Evolutionary conservation across 2,797 vertebrate species (phyloP).

Genomic region (Echiichthys vipera): DNA sequence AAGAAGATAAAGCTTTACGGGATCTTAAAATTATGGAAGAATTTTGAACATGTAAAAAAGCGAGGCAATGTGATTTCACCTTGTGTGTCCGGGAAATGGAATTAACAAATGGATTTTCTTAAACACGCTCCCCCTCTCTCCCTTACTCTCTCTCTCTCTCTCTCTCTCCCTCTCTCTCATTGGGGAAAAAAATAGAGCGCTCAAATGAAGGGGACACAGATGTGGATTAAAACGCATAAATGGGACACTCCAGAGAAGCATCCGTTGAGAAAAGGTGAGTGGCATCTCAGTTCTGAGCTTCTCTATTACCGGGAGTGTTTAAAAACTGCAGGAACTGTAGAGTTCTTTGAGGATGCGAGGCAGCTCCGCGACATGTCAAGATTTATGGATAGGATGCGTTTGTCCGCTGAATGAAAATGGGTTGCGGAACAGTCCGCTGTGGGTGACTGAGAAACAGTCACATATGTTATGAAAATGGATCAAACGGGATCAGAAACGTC

Average conservation of each 20-base stretch:
- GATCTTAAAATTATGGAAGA: constrained; percentile 58
- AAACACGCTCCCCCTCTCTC: constrained; percentile 51
- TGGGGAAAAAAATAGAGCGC: constrained; percentile 66
- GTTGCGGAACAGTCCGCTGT: constrained; percentile 58
- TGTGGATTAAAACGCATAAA: constrained; percentile 81
- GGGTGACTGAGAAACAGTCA: constrained; percentile 31
- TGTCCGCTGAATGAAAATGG: constrained; percentile 51
- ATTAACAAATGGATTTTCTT: constrained; percentile 81
- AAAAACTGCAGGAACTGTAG: constrained; percentile 43
- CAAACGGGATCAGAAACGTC: constrained; percentile 7
- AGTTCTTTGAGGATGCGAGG: constrained; percentile 58
- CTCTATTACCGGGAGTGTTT: constrained; percentile 18
- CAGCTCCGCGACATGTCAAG: constrained; percentile 52
- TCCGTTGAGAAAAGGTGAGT: constrained; percentile 75
- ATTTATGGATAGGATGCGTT: constrained; percentile 66
- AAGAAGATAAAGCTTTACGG: constrained; percentile 42
- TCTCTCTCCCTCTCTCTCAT: constrained; percentile 27
- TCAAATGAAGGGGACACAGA: constrained; percentile 76
- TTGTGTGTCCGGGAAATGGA: constrained; percentile 74
- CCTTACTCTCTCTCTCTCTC: constrained; percentile 12
- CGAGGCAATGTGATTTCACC: constrained; percentile 73
- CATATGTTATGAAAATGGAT: background rate
- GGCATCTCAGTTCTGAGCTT: constrained; percentile 23
- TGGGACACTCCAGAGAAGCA: constrained; percentile 69
- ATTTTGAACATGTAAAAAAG: constrained; percentile 51